These are phyloP conservation scores for Mystacornis crossleyi DNA, from an alignment of 2,113 vertebrate species.

Conservation along the genomic window DNA sequence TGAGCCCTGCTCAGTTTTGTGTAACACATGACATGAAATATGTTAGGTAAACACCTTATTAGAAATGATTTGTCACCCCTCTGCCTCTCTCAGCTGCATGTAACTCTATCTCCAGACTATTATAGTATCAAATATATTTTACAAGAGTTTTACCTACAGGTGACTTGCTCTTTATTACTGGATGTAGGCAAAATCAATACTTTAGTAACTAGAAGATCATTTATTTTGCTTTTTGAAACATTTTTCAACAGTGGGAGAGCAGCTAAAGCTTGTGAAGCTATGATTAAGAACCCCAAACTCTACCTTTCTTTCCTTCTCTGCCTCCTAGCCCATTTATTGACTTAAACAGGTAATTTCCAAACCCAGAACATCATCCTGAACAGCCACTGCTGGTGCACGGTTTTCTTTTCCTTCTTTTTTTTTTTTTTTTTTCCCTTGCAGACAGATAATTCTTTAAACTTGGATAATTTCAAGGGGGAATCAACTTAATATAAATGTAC, in stretches of 20 bases:
- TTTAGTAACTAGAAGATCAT: conserved; percentile 80
- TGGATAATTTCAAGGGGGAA: conserved; percentile 62
- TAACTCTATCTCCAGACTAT: conserved; percentile 83
- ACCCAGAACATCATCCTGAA: conserved; percentile 4
- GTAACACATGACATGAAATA: not conserved
- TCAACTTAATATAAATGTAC: conserved; percentile 59
- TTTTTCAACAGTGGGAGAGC: conserved; percentile 81
- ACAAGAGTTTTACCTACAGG: conserved; percentile 88
- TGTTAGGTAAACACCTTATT: conserved; percentile 44
- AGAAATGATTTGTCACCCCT: conserved; percentile 77
- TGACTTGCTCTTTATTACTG: conserved; percentile 88
- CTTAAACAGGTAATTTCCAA: conserved; percentile 65
- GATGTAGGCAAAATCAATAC: conserved; percentile 86
- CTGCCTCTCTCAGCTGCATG: conserved; percentile 70
- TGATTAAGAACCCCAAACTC: conserved; percentile 80
- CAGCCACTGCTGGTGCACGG: not conserved
- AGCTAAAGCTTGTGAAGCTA: conserved; percentile 79
- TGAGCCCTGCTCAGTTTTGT: not conserved
- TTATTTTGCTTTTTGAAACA: conserved; percentile 84
- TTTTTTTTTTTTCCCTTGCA: not conserved
- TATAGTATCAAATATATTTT: conserved; percentile 87
- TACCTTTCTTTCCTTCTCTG: conserved; percentile 62
- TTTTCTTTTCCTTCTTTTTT: not conserved
- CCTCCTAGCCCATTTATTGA: conserved; percentile 71
- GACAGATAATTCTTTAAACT: conserved; percentile 63